Conservation (phyloP, 2,113 vertebrate species). For the Balaenoptera acutorostrata region DNA sequence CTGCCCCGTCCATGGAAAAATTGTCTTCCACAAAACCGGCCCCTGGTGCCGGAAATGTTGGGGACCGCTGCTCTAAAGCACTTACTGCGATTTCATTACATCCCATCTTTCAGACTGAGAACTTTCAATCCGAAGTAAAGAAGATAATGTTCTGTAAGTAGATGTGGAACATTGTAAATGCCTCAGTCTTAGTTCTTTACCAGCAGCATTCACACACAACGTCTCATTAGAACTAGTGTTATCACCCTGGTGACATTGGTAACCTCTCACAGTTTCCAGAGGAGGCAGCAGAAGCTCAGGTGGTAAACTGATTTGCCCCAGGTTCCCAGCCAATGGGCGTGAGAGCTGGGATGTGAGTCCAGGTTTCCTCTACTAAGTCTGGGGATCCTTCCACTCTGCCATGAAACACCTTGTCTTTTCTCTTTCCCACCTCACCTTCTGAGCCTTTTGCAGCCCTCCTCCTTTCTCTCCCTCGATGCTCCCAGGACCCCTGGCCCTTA, state of each 20-base stretch:
- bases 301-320: not conserved
- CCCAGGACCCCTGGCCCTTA: not conserved
- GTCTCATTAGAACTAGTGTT: not conserved
- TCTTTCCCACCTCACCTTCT: not conserved
- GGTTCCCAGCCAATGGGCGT: not conserved
- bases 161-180: accelerated
- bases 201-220: accelerated
- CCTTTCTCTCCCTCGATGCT: not conserved
- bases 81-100: not conserved
- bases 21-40: too few relatives aligned
- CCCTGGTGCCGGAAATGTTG: too few relatives aligned
- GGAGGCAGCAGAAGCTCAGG: not conserved
- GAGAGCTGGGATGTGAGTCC: not conserved
- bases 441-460: not conserved
- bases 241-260: not conserved
- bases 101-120: not conserved
- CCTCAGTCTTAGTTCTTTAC: not conserved
- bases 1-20: too few relatives aligned
- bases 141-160: not conserved
- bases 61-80: not conserved
- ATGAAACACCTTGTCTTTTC: not conserved
- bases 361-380: not conserved
- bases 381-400: not conserved
- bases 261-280: not conserved
- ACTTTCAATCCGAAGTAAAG: not conserved